Evolutionary conservation across 2,113 vertebrate genomes (phyloP).

Genomic region (Rhinoderma darwinii): DNA sequence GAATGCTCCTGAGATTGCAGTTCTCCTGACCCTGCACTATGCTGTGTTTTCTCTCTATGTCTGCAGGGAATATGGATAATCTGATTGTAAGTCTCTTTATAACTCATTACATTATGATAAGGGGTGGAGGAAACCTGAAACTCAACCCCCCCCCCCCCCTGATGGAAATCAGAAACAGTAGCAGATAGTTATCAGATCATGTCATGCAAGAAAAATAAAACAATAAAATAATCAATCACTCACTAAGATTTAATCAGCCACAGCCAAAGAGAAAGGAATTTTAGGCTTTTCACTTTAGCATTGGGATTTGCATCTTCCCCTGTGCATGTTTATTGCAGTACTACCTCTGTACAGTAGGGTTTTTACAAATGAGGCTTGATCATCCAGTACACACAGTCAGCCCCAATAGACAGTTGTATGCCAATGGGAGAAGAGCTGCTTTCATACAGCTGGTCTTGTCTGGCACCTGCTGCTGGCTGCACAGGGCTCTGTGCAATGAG

Average conservation of each 20-base stretch:
- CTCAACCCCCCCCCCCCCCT: conserved; percentile 18
- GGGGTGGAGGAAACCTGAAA: conserved; percentile 43
- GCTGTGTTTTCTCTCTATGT: not conserved
- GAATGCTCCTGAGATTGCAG: not conserved
- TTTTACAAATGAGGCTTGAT: not conserved
- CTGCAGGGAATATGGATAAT: conserved; percentile 43
- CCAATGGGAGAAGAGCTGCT: conserved; percentile 4
- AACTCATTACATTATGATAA: conserved; percentile 48
- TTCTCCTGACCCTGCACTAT: conserved; percentile 44
- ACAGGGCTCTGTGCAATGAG: conserved; percentile 23
- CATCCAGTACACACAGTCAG: not conserved
- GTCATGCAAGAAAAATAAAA: not conserved
- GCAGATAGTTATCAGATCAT: conserved; percentile 6
- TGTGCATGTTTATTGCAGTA: conserved; percentile 2
- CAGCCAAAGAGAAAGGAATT: not conserved
- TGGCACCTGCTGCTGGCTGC: conserved; percentile 51
- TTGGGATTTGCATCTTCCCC: not conserved
- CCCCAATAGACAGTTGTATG: not conserved
- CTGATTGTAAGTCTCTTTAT: conserved; percentile 34
- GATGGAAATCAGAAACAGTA: not conserved
- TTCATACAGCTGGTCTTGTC: conserved; percentile 44
- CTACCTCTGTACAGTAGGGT: not conserved
- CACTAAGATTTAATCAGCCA: conserved; percentile 4
- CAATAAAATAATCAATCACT: not conserved
- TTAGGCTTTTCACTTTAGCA: not conserved